Percentiles rank a stretch among this genome's conserved stretches.
These are phyloP conservation scores for Lagria hirta DNA, from an alignment of 2,888 invertebrate genomes.

Conservation along the genomic window DNA sequence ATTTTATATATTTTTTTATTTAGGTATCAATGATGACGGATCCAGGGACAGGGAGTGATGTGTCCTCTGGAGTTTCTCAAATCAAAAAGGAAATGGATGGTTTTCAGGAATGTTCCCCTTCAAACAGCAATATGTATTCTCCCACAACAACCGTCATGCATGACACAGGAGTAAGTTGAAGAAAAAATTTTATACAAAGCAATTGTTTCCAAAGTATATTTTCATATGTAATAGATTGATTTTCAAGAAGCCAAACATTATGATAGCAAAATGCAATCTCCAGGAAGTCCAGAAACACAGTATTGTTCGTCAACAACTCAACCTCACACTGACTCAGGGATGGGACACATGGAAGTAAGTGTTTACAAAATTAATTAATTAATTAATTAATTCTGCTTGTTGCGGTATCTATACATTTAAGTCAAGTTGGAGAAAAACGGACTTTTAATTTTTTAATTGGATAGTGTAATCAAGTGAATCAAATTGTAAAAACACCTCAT, in stretches of 20 bases:
- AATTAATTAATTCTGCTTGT: too few species aligned
- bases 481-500: too few species aligned
- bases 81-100: conserved; percentile 63
- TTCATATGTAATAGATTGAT: conserved; percentile 32
- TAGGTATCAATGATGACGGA: conserved; percentile 76
- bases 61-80: conserved; percentile 41
- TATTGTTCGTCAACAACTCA: conserved; percentile 88
- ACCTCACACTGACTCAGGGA: conserved; percentile 61
- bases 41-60: conserved; percentile 46
- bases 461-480: too few species aligned
- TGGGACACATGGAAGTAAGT: conserved; percentile 58
- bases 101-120: conserved; percentile 56
- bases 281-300: conserved; percentile 81
- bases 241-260: conserved; percentile 52
- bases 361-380: too few species aligned
- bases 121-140: conserved; percentile 59
- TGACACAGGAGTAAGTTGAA: conserved; percentile 23
- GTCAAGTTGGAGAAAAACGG: too few species aligned
- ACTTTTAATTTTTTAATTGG: too few species aligned
- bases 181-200: too few species aligned
- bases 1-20: conserved; percentile 3
- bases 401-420: too few species aligned
- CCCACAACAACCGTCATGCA: conserved; percentile 57
- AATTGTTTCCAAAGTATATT: conserved; percentile 2
- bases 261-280: conserved; percentile 65